These are phyloP conservation scores for Aphodius sticticus DNA, from an alignment of 2,888 invertebrate species.

Conservation along the genomic window DNA sequence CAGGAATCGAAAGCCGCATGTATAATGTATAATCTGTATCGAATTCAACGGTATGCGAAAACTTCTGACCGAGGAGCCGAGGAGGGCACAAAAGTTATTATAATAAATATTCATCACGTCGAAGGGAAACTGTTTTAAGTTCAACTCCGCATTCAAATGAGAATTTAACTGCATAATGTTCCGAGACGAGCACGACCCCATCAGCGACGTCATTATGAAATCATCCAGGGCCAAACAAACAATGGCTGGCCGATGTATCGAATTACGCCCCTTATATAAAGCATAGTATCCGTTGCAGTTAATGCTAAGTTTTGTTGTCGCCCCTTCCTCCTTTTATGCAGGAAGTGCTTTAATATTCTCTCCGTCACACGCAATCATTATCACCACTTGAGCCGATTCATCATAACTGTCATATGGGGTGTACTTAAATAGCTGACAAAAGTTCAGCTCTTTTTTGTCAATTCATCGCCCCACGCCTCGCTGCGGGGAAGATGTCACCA, in stretches of 20 bases:
- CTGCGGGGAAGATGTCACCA: slow-evolving; percentile 38
- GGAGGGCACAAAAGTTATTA: slow-evolving; percentile 48
- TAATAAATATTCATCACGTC: slow-evolving; percentile 55
- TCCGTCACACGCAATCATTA: slow-evolving; percentile 57
- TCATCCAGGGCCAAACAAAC: slow-evolving; percentile 50
- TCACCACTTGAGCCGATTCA: slow-evolving; percentile 55
- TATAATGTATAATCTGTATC: slow-evolving; percentile 28
- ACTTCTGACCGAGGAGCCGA: not conserved
- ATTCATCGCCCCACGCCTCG: slow-evolving; percentile 35
- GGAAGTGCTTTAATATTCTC: slow-evolving; percentile 55
- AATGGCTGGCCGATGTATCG: slow-evolving; percentile 51
- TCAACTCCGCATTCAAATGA: slow-evolving; percentile 54
- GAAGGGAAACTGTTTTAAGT: slow-evolving; percentile 42
- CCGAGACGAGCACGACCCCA: slow-evolving; percentile 50
- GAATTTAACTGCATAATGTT: slow-evolving; percentile 56
- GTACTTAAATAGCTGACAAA: slow-evolving; percentile 52
- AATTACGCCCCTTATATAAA: slow-evolving; percentile 55
- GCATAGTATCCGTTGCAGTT: slow-evolving; percentile 58
- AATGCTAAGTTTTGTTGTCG: slow-evolving; percentile 50
- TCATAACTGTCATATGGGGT: slow-evolving; percentile 58
- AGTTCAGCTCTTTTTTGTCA: slow-evolving; percentile 45
- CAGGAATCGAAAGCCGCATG: slow-evolving; percentile 42
- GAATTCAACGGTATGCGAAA: slow-evolving; percentile 31
- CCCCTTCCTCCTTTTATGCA: slow-evolving; percentile 49
- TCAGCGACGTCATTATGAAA: slow-evolving; percentile 48